Evolutionary conservation across 2,113 vertebrate species (phyloP), one percentile per base, ranked within the genome.

Genomic region (Gavia stellata): DNA sequence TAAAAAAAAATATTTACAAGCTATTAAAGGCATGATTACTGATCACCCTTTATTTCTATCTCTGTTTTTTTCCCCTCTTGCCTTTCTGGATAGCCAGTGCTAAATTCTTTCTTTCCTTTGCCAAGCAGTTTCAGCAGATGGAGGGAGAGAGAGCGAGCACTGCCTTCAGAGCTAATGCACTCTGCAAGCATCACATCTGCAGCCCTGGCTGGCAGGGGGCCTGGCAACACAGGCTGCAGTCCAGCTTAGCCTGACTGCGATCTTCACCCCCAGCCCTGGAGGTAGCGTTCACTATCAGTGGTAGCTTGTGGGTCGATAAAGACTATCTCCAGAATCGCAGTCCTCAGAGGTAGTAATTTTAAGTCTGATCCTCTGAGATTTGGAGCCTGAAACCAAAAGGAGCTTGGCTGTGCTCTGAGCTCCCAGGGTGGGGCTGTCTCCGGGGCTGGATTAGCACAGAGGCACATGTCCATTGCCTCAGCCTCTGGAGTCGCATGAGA

Each of bases 1-100:
- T 88, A 68, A 89, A 96, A 90, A 91, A 45, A 55, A 49, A n/a
- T 84, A 97, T 92, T 97, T 97, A 88, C 73, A 97, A 97, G 63
- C 74, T 90, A 97, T 94, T 97, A 96, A 97, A 97, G 59, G 92
- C 96, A 96, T 84, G 92, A 72, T 92, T 92, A 88, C 91, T 96
- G 91, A 94, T 85, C 91, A 81, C n/a, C 72, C 90, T 74, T 88
- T 68, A 78, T 68, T 88, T 91, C 72, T 55, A 25, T 14, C 86
- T 53, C 34, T 85, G 11, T 1, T 5, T 53, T 92, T 90, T 70
- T 26, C 7, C 33, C 7, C 33, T 66, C 63, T 78, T 82, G 44
- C 29, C 38, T 73, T 86, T 82, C 45, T 58, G 53, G 53, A 21
- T 24, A 53, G 33, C 20, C 31, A 31, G 50, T 36, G 34, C 66